Evolutionary conservation across 2,797 vertebrate species (phyloP), one percentile per base, ranked within the genome.

Genomic region (Paratrypauchen microcephalus): DNA sequence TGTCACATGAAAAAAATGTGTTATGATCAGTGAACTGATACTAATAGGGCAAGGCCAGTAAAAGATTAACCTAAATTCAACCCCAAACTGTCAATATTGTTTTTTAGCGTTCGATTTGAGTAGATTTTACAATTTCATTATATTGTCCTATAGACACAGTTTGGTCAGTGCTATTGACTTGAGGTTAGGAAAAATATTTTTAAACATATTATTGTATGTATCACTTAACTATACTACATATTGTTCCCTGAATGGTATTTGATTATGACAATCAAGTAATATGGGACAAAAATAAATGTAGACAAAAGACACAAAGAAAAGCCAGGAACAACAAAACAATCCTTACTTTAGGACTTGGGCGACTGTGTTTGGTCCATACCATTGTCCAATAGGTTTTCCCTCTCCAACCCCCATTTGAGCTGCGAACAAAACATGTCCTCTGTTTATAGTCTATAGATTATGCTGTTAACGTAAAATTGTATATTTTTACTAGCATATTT

Each of bases 381-480:
- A 99, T 88, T 99, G 97, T 74, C 97, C 98, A 66, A 99, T 96
- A 32, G 97, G 97, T 82, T 99, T 99, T 11, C 98, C 98, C 86
- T 99, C 97, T 76, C 98, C 97, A 11, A 99, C 98, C 86, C 98
- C 98, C 97, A 99, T 99, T 92, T 99, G 98, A 63, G 98, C 98
- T 99, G 92, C 1, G 11, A 61, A n/a, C 19, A 61, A n/a, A 61
- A 61, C 41, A 45, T 45, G 41, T 45, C 19, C 9, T 59, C 68
- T 54, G 74, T 91, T 83, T 48, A 70, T 23, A 21, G 72, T 21
- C n/a, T 45, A 45, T 45, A 45, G 41, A 45, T 45, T 45, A 45
- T 15, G 41, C 15, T 45, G 41, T 45, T 45, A 15, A 45, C 3
- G 13, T 45, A 66, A 0, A 77, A 0, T 6, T 19, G 18, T 52